These are phyloP conservation scores for Acanthopleura granulata DNA, from an alignment of 2,888 invertebrate species.

Conservation along the genomic window DNA sequence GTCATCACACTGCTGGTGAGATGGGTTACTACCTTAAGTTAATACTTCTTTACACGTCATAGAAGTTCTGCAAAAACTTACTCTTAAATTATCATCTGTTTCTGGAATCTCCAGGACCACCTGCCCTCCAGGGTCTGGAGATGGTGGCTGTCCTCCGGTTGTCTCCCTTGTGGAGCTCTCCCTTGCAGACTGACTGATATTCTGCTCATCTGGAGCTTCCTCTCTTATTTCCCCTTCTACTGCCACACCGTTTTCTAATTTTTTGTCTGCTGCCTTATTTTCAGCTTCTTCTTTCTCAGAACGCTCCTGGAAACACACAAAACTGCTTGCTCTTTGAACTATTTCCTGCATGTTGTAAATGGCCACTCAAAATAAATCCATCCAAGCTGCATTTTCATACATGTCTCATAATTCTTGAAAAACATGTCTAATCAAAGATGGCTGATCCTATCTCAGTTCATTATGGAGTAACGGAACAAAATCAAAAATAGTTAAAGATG, in stretches of 20 bases:
- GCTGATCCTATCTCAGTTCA: too few relatives aligned
- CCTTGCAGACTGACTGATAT: not conserved
- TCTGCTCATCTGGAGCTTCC: slow-evolving; percentile 15
- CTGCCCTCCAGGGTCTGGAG: slow-evolving; percentile 1
- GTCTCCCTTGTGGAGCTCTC: not conserved
- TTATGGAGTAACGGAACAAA: too few relatives aligned
- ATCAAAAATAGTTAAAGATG: too few relatives aligned
- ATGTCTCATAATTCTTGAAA: too few relatives aligned
- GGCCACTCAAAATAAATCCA: too few relatives aligned
- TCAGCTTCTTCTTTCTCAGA: slow-evolving; percentile 20
- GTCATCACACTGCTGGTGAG: too few relatives aligned
- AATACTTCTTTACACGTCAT: too few relatives aligned
- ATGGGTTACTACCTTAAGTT: too few relatives aligned
- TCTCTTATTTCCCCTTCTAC: not conserved
- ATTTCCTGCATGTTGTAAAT: too few relatives aligned
- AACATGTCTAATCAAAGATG: too few relatives aligned
- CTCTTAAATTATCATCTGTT: not conserved
- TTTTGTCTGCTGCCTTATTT: not conserved
- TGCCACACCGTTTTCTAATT: not conserved
- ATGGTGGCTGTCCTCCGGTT: not conserved
- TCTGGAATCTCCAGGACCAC: slow-evolving; percentile 4
- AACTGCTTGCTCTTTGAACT: too few relatives aligned
- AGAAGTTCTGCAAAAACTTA: not conserved
- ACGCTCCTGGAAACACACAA: not conserved
- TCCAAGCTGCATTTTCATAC: too few relatives aligned